Base-by-base conservation (phyloP, 1,140 invertebrate species). In the Harpegnathos saltator region DNA sequence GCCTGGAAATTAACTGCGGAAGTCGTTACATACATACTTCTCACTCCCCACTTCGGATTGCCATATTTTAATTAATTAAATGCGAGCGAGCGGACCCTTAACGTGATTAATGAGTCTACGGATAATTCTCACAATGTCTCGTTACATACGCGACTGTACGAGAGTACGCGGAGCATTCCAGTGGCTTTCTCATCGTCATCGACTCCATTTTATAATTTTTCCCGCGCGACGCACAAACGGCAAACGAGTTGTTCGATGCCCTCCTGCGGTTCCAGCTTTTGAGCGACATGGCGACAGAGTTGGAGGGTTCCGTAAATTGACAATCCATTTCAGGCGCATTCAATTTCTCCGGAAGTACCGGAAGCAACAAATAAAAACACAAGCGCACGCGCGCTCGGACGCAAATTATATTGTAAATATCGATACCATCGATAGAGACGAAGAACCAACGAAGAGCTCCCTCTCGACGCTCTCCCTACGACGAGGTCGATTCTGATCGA, bases 301-400 rank as follows among this genome's bases (percentile, higher is more conserved):
- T 80, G 52, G 48, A 80, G 75, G 69, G 75, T 38, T 71, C 71
- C 29, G 75, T 69, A 80, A 80, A 80, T 80, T 80, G 75, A 78
- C 29, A 17, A 29, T 69, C 33, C 75, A 33, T 48, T 69, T 33
- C 3, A 52, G 22, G 19, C 17, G 22, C 29, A 58, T 78, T 14
- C 52, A 80, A 80, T 80, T 58, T 80, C 44, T 52, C 33, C 24
- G 58, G 26, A 80, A 69, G n/a, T 80, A 80, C 71, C 48, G 58
- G n/a, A 26, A 19, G 14, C 75, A 48, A 58, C 59, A 48, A 58
- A 22, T 17, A 50, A 52, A 80, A 68, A 68, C 44, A 17, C 69
- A 58, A 80, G 9, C 26, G 17, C 54, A 58, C 48, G 33, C 58
- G 11, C 26, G 19, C 29, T 17, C 26, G 11, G 14, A 44, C 9